Percentiles rank a stretch among this genome's conserved stretches.
Evolutionary conservation across 2,888 invertebrate species (phyloP).

Genomic region (Rhimphoctona megacephalus): DNA sequence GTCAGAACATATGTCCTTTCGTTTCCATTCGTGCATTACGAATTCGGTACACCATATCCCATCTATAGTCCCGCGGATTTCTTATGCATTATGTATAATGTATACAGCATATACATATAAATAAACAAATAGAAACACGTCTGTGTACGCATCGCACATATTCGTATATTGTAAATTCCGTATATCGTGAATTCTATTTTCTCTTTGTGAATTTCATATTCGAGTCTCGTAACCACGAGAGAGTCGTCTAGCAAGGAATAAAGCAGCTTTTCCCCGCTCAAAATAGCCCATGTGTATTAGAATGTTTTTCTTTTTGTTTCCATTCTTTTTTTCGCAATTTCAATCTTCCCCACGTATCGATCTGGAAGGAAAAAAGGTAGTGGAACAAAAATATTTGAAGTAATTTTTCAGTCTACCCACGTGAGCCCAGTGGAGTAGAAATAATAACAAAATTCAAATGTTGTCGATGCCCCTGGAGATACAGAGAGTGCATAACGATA

Average conservation of each 20-base stretch:
- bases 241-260: constrained; percentile 38
- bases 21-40: constrained; percentile 64
- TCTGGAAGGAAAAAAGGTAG: background rate
- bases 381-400: background rate
- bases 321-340: background rate
- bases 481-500: background rate
- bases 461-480: no score
- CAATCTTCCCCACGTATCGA: background rate
- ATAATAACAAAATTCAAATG: background rate
- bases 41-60: constrained; percentile 52
- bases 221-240: constrained; percentile 45
- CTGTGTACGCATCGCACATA: constrained; percentile 3
- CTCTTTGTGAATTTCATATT: constrained; percentile 55
- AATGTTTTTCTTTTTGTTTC: background rate
- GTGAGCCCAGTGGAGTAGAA: background rate
- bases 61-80: constrained; percentile 8
- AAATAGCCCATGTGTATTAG: background rate
- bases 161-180: background rate
- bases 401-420: background rate
- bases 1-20: constrained; percentile 78
- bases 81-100: constrained; percentile 34
- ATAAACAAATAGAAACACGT: constrained; percentile 28
- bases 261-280: constrained; percentile 30
- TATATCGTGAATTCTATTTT: constrained; percentile 39
- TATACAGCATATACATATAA: constrained; percentile 2